Evolutionary conservation across 2,113 vertebrate species (phyloP), one percentile per base, ranked within the genome.

Genomic region (Prunella himalayana): DNA sequence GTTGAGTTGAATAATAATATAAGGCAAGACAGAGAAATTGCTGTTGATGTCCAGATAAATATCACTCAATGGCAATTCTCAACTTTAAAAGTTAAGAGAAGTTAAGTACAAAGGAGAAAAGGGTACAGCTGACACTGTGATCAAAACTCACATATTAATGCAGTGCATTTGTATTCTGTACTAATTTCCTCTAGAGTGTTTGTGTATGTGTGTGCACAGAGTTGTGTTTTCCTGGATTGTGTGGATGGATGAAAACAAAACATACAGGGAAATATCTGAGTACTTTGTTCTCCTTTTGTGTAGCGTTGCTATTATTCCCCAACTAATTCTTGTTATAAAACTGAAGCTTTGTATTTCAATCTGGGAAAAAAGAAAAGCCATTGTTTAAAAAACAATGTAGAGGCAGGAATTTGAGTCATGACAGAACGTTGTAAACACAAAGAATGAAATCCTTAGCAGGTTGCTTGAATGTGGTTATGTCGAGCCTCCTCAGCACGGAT

Each of bases 311-410:
- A 37, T 91, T 95, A 91, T 91, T 92, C 35, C 61, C 69, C 63
- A 60, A 33, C 59, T 91, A 92, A 94, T 88, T 81, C 65, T 61
- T 69, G 27, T 51, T 35, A 7, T 53, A 69, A 82, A 28, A 53
- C 50, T 11, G 37, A 76, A 76, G 61, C 66, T 54, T 56, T 89
- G 41, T 84, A 33, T 84, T 94, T 76, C 69, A 92, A 35, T 87
- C 84, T 75, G 60, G n/a, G 61, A 27, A 72, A 76, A 61, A 60
- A 92, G 75, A 70, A 28, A 57, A 24, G 49, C 15, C 22, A 39
- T 92, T 94, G 91, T 94, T 82, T 85, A 87, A 91, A 71, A 89
- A 89, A 71, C 83, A 76, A 23, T 53, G 61, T 8, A 61, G 83
- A 85, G 56, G 47, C 73, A 89, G 50, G 70, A 79, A 53, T 87